These are phyloP conservation scores for Neolamprologus multifasciatus DNA, from an alignment of 2,797 vertebrate species.

Conservation along the genomic window DNA sequence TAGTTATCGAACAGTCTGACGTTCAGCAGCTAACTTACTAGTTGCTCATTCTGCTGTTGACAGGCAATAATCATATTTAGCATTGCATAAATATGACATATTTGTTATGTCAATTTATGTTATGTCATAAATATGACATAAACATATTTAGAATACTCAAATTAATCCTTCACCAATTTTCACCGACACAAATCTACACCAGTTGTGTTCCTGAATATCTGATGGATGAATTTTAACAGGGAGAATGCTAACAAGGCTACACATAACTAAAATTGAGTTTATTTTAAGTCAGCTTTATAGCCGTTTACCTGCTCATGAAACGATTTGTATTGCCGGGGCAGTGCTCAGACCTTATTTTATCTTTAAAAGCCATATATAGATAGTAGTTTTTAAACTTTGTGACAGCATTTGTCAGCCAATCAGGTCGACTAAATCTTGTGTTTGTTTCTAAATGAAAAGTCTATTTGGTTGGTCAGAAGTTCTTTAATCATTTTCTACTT, in stretches of 20 bases:
- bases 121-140: too few relatives aligned
- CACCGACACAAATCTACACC: too few relatives aligned
- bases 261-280: not conserved
- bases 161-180: too few relatives aligned
- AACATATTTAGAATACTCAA: too few relatives aligned
- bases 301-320: not conserved
- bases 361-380: not conserved
- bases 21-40: too few relatives aligned
- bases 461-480: not conserved
- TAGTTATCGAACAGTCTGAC: not conserved
- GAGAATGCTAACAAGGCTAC: not conserved
- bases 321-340: not conserved
- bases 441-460: accelerated
- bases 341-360: not conserved
- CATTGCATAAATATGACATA: too few relatives aligned
- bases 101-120: too few relatives aligned
- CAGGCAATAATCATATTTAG: too few relatives aligned
- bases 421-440: accelerated
- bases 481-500: not conserved
- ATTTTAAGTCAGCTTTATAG: not conserved
- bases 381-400: not conserved
- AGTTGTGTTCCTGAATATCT: not conserved
- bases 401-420: accelerated
- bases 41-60: too few relatives aligned
- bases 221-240: not conserved